Evolutionary conservation across 1,140 invertebrate genomes (phyloP), one percentile per base, ranked within the genome.

Genomic region (Gonioctena quinquepunctata): DNA sequence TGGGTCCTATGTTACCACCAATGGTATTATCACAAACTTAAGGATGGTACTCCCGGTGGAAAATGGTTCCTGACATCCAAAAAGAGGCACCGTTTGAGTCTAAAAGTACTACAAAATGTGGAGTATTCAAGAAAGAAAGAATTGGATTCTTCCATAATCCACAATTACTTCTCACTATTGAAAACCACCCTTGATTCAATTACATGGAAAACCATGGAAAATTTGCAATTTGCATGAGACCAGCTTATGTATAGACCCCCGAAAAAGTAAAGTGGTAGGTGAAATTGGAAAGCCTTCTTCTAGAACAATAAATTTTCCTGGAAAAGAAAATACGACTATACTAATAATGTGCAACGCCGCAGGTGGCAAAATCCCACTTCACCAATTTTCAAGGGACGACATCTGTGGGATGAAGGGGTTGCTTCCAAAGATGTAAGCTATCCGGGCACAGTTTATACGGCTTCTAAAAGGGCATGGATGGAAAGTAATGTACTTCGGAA

Each of bases 61-160:
- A 80, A 81, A 21, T 84, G 80, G 81, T 83, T 83, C 66, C 25
- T 67, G n/a, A 50, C 28, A 8, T 84, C 83, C 68, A 72, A 70
- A 68, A 71, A 76, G 66, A 68, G 82, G 8, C 71, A 84, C 59
- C 16, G 18, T 54, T 22, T 54, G 50, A 54, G 16, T 22, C 50
- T 54, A 2, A 54, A 54, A 19, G 8, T 54, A 18, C 50, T 16
- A 54, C 50, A 54, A 54, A 54, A 54, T 54, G 50, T 54, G 50
- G 50, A 54, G 18, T 54, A 54, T 54, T 18, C 2, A 7, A 54
- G 50, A 33, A 22, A 54, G 18, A 54, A 54, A 54, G 50, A 8
- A 54, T 54, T 54, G 21, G 65, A 80, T 65, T 77, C 77, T 11
- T 79, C 77, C 54, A 70, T 72, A 28, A 76, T 81, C 18, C 60